A percentile compares a stretch with the other conserved stretches of the same genome.
These are phyloP conservation scores for Arion vulgaris DNA, from an alignment of 1,140 invertebrate species.

Conservation along the genomic window DNA sequence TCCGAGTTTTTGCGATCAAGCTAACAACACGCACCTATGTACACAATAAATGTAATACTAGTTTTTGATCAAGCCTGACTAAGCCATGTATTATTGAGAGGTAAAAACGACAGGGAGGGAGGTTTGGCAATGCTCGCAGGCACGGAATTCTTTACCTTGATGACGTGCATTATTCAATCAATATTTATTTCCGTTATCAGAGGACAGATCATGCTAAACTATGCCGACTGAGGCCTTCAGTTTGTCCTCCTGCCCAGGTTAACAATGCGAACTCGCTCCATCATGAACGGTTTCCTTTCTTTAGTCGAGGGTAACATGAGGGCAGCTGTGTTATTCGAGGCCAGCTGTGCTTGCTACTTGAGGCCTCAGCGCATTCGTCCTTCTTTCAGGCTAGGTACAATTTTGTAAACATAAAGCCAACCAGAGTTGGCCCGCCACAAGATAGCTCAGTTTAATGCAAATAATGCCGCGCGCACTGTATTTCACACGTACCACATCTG, in stretches of 20 bases:
- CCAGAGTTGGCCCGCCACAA: not conserved
- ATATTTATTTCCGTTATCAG: not conserved
- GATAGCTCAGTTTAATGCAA: not conserved
- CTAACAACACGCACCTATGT: no score
- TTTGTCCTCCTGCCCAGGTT: not conserved
- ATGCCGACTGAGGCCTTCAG: not conserved
- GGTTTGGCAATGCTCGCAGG: no score
- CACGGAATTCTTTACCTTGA: not conserved
- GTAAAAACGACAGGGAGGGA: no score
- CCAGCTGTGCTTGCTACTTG: not conserved
- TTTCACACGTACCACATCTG: not conserved
- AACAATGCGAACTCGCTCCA: not conserved
- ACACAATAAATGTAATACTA: no score
- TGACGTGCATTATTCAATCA: not conserved
- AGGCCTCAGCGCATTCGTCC: not conserved
- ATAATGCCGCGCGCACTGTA: not conserved
- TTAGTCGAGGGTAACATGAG: not conserved
- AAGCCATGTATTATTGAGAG: no score
- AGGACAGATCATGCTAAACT: not conserved
- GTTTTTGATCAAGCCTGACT: no score
- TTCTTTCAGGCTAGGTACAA: not conserved
- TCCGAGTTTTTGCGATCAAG: no score
- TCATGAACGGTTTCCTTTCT: not conserved
- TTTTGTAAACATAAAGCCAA: constrained; percentile 3
- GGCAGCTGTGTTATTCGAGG: not conserved